Evolutionary conservation across 2,888 invertebrate genomes (phyloP), one percentile per base, ranked within the genome.

Genomic region (Phorcus lineatus): DNA sequence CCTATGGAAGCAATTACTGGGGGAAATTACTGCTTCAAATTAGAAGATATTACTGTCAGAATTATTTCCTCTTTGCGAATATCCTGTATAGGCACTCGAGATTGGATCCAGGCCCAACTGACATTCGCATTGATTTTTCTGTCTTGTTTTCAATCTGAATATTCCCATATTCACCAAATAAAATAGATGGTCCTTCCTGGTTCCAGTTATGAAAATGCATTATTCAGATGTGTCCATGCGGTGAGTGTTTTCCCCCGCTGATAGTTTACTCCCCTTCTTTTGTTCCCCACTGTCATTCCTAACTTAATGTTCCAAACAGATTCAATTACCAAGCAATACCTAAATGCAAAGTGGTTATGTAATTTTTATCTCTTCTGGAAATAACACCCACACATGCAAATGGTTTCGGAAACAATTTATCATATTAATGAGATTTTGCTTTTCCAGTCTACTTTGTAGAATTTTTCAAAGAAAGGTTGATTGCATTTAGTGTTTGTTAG

Each of bases 11-110:
- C 62, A 62, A 62, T 28, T 28, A 62, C 62, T 24, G 62, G 62
- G 62, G 62, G 62, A 62, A 62, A 62, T 62, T 62, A 62, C 28
- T 62, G 62, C 62, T 28, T 70, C 70, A 31, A 70, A 70, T 70
- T 70, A 70, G 70, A 70, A 31, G 40, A 70, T 70, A 70, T 70
- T 31, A 70, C 70, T 40, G 40, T 70, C 70, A 70, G 36, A 70
- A 40, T 70, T 31, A 70, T 40, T 70, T 70, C 70, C 31, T 70
- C 70, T 70, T 70, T 70, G 70, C 40, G 36, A 70, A 70, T 70
- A 70, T 70, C 70, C 40, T 70, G 70, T 70, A 62, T 62, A 31
- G 40, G 31, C 70, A 36, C n/a, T 70, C 19, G 11, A 36, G 70
- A 70, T 70, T 70, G 36, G 36, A 36, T 70, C 36, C 70, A 31